Base-by-base conservation (phyloP, 2,113 vertebrate species). In the Lophotis ruficrista region DNA sequence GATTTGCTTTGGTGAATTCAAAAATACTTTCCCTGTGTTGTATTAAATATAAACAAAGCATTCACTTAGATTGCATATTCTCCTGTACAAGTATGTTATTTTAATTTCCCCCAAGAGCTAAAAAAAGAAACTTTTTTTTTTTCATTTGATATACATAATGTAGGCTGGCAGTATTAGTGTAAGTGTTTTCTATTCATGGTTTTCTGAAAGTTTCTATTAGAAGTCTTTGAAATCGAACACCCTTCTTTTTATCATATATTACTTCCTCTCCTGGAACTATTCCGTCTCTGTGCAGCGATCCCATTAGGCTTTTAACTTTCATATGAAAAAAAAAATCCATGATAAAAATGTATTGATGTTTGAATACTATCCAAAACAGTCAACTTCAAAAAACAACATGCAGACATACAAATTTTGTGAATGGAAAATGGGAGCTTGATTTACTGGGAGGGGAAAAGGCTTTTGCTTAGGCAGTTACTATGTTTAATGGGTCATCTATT, bases 181-280 rank as follows among this genome's bases (percentile, higher is more conserved):
- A 60, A 96, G 95, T 24, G 78, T 92, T 95, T 96, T 96, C 96
- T 95, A 84, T 93, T 95, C 89, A 65, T 79, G 93, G 68, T 62
- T 93, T 94, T 94, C 78, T 76, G 75, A 92, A 94, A 78, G 77
- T 57, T 96, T 96, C 95, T 85, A 30, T n/a, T 43, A 83, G 83
- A 89, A 93, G 96, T 14, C 98, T 98, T 98, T 98, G 98, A 98
- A 98, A 98, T 95, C 3, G 12, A 97, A 97, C 95, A 95, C 97
- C 83, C 84, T 57, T 94, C 96, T 96, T 97, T 98, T 98, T 96
- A 97, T 96, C 97, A 97, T 88, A 62, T 90, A 93, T 93, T 66
- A 94, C 96, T 98, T 98, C 98, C 97, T 98, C 95, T 92, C 91
- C 47, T 78, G 96, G 96, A 97, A 96, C 97, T 33, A 9, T 84